Conservation (phyloP, 2,888 invertebrate species). For the Apodemia hepburni region DNA sequence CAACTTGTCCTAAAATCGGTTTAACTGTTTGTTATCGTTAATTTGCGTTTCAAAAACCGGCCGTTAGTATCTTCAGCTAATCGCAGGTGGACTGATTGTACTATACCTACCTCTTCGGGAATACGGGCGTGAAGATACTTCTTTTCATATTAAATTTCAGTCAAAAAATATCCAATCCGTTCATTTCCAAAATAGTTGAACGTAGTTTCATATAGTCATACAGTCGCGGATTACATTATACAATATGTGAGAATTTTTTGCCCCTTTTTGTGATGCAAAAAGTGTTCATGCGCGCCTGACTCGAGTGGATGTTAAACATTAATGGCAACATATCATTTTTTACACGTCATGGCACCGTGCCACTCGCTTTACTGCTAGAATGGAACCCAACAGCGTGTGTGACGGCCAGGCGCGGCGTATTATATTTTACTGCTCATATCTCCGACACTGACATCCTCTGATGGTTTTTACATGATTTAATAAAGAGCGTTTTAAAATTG, state of each 20-base stretch:
- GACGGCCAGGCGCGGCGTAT: conserved; percentile 16
- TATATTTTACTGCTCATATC: conserved; percentile 17
- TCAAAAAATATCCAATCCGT: background rate
- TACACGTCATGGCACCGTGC: conserved; percentile 6
- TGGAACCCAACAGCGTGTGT: conserved; percentile 16
- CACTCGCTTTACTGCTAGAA: conserved; percentile 18
- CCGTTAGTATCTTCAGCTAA: too few relatives aligned
- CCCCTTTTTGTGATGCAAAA: background rate
- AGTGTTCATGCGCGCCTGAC: conserved; percentile 24
- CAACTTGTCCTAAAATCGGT: too few relatives aligned
- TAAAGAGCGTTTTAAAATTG: background rate
- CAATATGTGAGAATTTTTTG: background rate
- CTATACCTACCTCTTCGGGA: too few relatives aligned
- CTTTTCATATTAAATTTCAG: too few relatives aligned
- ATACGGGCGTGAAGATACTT: too few relatives aligned
- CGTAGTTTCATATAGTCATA: background rate
- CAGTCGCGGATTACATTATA: background rate
- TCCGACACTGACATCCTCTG: conserved; percentile 9
- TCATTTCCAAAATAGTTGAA: background rate
- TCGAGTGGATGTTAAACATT: conserved; percentile 24
- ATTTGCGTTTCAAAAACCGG: too few relatives aligned
- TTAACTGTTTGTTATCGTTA: too few relatives aligned
- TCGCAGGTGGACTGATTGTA: too few relatives aligned
- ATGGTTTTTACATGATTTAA: background rate
- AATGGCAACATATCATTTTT: conserved; percentile 28